Base-by-base conservation (phyloP, 2,888 invertebrate genomes). In the Selenia dentaria region DNA sequence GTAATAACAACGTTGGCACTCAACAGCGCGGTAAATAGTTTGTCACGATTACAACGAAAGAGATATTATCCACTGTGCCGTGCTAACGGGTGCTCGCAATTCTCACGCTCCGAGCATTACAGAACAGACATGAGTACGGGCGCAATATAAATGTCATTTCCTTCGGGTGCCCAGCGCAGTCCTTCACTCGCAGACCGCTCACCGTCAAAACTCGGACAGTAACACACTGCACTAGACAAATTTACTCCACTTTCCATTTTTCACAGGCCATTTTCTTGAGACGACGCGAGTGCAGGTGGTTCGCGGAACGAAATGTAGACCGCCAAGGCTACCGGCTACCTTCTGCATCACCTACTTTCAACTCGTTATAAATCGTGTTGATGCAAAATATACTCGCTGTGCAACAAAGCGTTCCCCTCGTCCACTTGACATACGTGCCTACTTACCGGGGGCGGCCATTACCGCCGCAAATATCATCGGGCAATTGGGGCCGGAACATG, bases 161-260 rank as follows among this genome's bases (percentile, higher is more conserved):
- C 72, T 70, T 54, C 60, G 54, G 57, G 54, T 64, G 57, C 40
- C 14, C n/a, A 25, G 22, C 54, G 61, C 60, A 55, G 59, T 64
- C 64, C 68, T 75, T 73, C 77, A 77, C 75, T 66, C 64, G 64
- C 64, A 55, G 41, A 68, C 70, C 71, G 62, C 61, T 66, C 68
- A 69, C 80, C 78, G 83, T 81, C 81, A 81, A 59, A 65, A 65
- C 64, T 74, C 70, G 73, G 72, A 76, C 74, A 73, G 72, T 78
- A 82, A 79, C 81, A 80, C 70, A 83, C 79, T 83, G 79, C 72
- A 68, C 79, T 82, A 80, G 79, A 81, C 83, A 73, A 84, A 85
- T 83, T 80, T 71, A 85, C 79, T 84, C 83, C 87, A 88, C 88
- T 89, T 89, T 89, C 87, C 84, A 87, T 88, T 89, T 88, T 88